Percentiles rank a stretch among this genome's conserved stretches.
Conservation (phyloP, 2,888 invertebrate genomes). For the Drosophila setosimentum region DNA sequence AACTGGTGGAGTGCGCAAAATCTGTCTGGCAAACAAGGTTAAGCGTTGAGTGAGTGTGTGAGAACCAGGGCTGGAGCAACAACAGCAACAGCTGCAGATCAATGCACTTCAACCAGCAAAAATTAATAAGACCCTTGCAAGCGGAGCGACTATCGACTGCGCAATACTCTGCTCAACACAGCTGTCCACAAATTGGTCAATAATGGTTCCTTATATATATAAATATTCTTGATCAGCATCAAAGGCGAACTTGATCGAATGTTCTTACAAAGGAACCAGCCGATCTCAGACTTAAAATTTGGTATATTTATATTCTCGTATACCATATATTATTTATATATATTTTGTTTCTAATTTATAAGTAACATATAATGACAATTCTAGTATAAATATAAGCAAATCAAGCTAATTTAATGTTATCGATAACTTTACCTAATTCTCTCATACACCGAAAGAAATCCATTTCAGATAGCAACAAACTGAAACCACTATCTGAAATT, state of each 20-base stretch:
- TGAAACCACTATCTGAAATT: not conserved
- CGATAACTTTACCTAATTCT: not conserved
- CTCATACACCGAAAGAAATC: not conserved
- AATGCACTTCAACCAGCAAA: slow-evolving; percentile 29
- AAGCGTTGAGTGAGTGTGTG: slow-evolving; percentile 30
- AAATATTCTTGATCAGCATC: not conserved
- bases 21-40: slow-evolving; percentile 58
- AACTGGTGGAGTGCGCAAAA: slow-evolving; percentile 1
- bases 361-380: not conserved
- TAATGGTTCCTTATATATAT: too few relatives aligned
- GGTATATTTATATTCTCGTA: not conserved
- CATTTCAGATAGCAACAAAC: not conserved
- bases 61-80: slow-evolving; percentile 37
- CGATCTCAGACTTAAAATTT: not conserved
- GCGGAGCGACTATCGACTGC: not conserved
- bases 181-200: too few relatives aligned
- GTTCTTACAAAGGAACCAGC: not conserved
- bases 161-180: slow-evolving; percentile 4
- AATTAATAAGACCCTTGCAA: slow-evolving; percentile 1
- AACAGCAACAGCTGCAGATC: slow-evolving; percentile 25
- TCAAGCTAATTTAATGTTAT: not conserved
- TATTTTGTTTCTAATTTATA: not conserved
- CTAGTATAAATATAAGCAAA: not conserved
- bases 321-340: not conserved
- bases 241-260: not conserved